Percentiles rank a stretch among this genome's conserved stretches.
Evolutionary conservation across 2,888 invertebrate species (phyloP).

Genomic region (Coelopa pilipes): DNA sequence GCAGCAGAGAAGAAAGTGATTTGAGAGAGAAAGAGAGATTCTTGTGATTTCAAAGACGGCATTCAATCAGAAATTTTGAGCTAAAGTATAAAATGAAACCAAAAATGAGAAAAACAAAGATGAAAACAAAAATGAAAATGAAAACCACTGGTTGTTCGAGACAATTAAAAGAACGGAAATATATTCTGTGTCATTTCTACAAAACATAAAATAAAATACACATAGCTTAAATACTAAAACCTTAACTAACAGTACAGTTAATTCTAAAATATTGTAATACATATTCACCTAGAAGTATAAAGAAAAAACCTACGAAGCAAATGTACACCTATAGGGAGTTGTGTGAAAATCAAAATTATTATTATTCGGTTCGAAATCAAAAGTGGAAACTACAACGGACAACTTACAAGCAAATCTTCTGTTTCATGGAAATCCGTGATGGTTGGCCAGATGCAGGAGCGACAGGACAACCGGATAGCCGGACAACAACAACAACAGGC

Average conservation of each 20-base stretch:
- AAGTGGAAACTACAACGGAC: too few relatives aligned
- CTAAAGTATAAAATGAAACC: neutral
- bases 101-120: neutral
- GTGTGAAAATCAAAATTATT: slow-evolving; percentile 4
- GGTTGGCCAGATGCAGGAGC: too few relatives aligned
- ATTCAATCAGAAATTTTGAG: neutral
- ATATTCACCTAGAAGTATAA: neutral
- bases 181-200: slow-evolving; percentile 11
- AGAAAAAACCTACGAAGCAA: neutral
- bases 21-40: too few relatives aligned
- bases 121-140: neutral
- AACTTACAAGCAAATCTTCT: too few relatives aligned
- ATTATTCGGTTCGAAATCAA: neutral
- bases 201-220: too few relatives aligned
- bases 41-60: neutral
- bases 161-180: slow-evolving; percentile 26
- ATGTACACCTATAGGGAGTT: neutral
- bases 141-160: slow-evolving; percentile 35
- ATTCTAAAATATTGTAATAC: too few relatives aligned
- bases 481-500: too few relatives aligned
- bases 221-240: neutral
- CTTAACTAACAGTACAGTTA: too few relatives aligned
- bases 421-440: neutral
- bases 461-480: too few relatives aligned
- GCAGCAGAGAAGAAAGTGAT: slow-evolving; percentile 1